Base-by-base conservation (phyloP, 2,113 vertebrate genomes). In the Bombycilla garrulus region DNA sequence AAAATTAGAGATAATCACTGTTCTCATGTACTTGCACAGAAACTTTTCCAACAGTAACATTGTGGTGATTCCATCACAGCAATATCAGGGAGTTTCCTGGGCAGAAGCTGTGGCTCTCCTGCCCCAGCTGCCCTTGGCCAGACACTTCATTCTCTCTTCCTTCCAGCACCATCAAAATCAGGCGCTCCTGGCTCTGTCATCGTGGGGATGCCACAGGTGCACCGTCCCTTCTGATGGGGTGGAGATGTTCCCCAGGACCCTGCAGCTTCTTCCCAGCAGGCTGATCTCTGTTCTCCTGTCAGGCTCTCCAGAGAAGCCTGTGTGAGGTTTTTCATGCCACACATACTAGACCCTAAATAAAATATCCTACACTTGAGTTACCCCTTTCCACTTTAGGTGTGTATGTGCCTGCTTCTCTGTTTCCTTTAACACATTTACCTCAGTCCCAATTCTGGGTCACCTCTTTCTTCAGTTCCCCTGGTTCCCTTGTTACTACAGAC, bases 171-270 rank as follows among this genome's bases (percentile, higher is more conserved):
- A n/a, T 7, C 44, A 38, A 44, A 50, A 45, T 8, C 11, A 38
- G 23, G n/a, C 38, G 38, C 38, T 38, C 38, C 38, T 38, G 38
- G 38, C 6, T 35, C 15, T 14, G 1, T 19, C 48, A 24, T 12
- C 38, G 28, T 0, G 0, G 62, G 26, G 6, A 31, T 15, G 51
- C 29, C 45, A 54, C 38, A 44, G 15, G 35, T 24, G 20, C 14
- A 18, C 12, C 5, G 3, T 15, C 4, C 0, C 36, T 51, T 74
- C 53, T 2, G 2, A 14, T 0, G 1, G 26, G 6, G 2, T 56
- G 38, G 18, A 18, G 28, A 22, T 31, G 15, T 31, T 64, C 16
- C 25, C 9, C 50, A 36, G 42, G 47, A 24, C 9, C 33, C 45
- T 65, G 40, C 26, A 45, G 12, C 21, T 16, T 51, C 58, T 38